Conservation (phyloP, 2,888 invertebrate species). For the Euzophera pinguis region DNA sequence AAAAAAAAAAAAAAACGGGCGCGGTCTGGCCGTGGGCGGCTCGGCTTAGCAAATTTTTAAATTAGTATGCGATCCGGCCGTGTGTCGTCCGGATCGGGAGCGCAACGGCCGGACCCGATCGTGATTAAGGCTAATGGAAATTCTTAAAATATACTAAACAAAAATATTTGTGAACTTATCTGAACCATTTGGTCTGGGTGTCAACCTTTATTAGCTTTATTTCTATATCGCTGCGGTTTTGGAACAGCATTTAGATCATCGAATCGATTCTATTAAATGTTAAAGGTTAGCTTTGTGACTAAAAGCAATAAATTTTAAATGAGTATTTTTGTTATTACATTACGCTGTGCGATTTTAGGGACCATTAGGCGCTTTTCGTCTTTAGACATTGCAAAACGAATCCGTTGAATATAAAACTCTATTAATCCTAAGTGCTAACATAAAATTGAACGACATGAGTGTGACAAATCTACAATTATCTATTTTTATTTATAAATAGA, state of each 20-base stretch:
- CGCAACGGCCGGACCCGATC: too few species aligned
- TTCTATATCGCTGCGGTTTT: slow-evolving; percentile 43
- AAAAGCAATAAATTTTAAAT: slow-evolving; percentile 45
- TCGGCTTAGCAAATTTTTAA: too few species aligned
- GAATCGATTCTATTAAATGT: slow-evolving; percentile 49
- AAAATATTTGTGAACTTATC: background rate
- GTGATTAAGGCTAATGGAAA: too few species aligned
- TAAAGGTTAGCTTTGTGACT: slow-evolving; percentile 38
- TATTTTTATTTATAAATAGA: slow-evolving; percentile 2
- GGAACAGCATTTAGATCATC: slow-evolving; percentile 29
- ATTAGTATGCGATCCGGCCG: too few species aligned
- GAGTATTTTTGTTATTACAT: slow-evolving; percentile 46
- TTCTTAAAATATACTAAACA: background rate
- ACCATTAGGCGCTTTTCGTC: slow-evolving; percentile 21
- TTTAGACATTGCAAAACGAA: background rate
- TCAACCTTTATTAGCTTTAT: slow-evolving; percentile 31
- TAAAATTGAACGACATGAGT: background rate
- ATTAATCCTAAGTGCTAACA: background rate
- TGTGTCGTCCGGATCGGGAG: too few species aligned
- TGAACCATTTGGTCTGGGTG: slow-evolving; percentile 21
- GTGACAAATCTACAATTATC: slow-evolving; percentile 1
- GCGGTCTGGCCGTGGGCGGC: too few species aligned
- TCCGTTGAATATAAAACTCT: background rate
- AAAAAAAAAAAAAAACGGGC: too few species aligned
- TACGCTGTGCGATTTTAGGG: slow-evolving; percentile 36